phyloP scores from a whole-genome alignment of 2,888 invertebrate species.

The Nymphalis c-album region DNA sequence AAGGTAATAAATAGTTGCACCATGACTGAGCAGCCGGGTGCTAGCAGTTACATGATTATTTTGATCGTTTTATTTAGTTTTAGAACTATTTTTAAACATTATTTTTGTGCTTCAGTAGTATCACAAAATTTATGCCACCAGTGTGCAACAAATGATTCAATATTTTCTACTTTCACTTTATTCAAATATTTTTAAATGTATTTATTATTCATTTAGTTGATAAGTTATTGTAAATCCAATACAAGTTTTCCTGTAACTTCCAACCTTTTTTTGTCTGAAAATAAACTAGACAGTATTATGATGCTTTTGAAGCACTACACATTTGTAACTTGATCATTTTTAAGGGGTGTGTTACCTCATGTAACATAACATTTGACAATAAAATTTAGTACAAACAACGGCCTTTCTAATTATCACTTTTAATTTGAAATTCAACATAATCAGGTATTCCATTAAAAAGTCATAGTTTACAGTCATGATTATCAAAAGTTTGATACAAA shows the following conservation, averaged over 20 bases:
- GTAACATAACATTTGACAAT: conserved; percentile 69
- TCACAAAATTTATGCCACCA: conserved; percentile 34
- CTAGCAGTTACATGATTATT: conserved; percentile 49
- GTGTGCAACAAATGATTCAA: conserved; percentile 8
- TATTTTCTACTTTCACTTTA: conserved; percentile 22
- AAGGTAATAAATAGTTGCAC: conserved; percentile 48
- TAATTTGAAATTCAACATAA: conserved; percentile 19
- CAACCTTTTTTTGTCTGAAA: conserved; percentile 16
- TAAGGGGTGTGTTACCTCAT: conserved; percentile 56
- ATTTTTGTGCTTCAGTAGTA: conserved; percentile 65
- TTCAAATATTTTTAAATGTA: conserved; percentile 18
- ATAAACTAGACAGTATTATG: conserved; percentile 56
- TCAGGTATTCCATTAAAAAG: not conserved
- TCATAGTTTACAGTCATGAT: no score
- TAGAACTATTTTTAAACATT: conserved; percentile 61
- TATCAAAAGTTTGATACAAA: no score
- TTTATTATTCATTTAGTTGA: conserved; percentile 11
- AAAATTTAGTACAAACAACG: conserved; percentile 59
- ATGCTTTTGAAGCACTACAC: conserved; percentile 65
- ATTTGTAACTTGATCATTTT: conserved; percentile 57
- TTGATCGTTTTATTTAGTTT: conserved; percentile 71
- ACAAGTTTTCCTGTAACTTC: conserved; percentile 12
- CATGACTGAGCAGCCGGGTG: conserved; percentile 64
- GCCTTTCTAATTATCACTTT: conserved; percentile 34
- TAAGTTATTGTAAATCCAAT: conserved; percentile 16